phyloP scores from a whole-genome alignment of 2,113 vertebrate species.

The Pardalotus punctatus region DNA sequence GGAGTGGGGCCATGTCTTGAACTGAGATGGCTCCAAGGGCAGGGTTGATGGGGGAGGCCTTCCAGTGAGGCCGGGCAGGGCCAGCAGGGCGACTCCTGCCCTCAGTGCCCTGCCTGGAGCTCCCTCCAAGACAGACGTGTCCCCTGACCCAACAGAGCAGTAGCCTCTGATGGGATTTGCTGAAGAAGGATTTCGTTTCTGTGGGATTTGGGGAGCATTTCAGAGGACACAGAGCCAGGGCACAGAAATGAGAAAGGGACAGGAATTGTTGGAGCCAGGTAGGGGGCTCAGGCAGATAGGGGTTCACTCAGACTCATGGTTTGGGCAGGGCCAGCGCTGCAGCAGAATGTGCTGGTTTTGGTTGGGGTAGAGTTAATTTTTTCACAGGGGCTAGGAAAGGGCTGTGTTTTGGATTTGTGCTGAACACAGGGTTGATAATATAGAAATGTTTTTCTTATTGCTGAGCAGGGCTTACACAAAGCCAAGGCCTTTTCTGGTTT shows the following conservation, averaged over 20 bases:
- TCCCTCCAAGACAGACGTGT: neutral
- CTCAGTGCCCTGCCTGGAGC: too few species aligned
- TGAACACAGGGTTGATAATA: neutral
- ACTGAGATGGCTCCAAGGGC: fast-evolving
- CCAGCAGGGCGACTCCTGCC: neutral
- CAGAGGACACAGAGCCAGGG: neutral
- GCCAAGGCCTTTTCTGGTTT: neutral
- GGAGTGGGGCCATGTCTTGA: neutral
- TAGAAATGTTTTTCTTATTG: neutral
- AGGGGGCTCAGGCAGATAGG: neutral
- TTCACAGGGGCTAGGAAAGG: neutral
- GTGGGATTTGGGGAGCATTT: neutral
- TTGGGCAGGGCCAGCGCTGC: neutral
- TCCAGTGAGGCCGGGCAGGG: neutral
- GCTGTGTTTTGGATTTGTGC: neutral
- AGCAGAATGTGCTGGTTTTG: neutral
- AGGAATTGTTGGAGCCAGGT: neutral
- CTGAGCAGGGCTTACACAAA: neutral
- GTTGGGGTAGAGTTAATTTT: neutral
- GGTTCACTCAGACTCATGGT: neutral
- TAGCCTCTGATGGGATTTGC: neutral
- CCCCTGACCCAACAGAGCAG: neutral
- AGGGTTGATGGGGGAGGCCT: fast-evolving
- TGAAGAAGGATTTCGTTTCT: neutral
- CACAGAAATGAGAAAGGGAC: neutral